Evolutionary conservation across 2,888 invertebrate genomes (phyloP).

Genomic region (Sinhomidia bicolor): DNA sequence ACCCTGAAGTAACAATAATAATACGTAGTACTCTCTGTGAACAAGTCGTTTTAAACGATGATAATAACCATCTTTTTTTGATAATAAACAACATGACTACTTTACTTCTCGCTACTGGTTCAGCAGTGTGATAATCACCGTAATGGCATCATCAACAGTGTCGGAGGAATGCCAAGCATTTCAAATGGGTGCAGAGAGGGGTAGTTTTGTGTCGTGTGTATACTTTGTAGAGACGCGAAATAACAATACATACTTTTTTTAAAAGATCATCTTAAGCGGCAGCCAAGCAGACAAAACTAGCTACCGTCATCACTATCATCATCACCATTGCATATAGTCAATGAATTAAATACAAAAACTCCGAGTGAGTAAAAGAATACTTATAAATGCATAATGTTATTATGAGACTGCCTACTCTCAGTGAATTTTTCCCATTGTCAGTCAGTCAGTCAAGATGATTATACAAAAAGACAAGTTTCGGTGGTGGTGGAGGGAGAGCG

Average conservation of each 20-base stretch:
- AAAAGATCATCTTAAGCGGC: background rate
- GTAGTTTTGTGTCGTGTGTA: no score
- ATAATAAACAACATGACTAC: slow-evolving; percentile 19
- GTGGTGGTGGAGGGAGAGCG: background rate
- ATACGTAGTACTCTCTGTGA: slow-evolving; percentile 23
- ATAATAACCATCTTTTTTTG: background rate
- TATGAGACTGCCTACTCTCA: background rate
- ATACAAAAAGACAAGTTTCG: background rate
- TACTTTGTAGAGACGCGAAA: slow-evolving; percentile 13
- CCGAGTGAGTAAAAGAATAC: background rate
- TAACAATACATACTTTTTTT: no score
- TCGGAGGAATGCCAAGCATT: background rate
- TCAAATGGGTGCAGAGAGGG: background rate
- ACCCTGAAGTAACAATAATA: slow-evolving; percentile 20
- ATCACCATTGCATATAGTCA: background rate
- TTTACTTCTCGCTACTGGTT: background rate
- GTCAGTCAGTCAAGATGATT: no score
- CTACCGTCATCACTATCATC: background rate
- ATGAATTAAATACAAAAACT: slow-evolving; percentile 35
- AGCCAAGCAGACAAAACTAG: background rate
- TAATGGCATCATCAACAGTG: slow-evolving; percentile 29
- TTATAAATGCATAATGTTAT: no score
- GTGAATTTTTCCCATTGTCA: background rate
- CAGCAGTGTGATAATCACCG: slow-evolving; percentile 25
- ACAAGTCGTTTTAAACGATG: slow-evolving; percentile 15